Conservation (phyloP, 2,888 invertebrate species). For the Sisyra nigra region DNA sequence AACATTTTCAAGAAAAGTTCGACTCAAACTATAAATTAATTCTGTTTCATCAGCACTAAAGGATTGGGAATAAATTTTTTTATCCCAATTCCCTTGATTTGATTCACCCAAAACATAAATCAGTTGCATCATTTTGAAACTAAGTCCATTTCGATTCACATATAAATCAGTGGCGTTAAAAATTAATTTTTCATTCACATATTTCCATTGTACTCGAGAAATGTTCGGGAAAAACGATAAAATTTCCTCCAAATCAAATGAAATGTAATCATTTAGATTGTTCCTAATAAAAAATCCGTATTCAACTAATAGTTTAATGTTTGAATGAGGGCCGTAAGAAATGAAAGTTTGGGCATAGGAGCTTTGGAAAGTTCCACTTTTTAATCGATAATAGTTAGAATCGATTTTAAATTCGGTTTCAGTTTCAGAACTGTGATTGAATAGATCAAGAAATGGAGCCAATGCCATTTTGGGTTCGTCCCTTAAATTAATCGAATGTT, state of each 20-base stretch:
- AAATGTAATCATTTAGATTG: slow-evolving; percentile 52
- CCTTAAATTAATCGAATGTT: slow-evolving; percentile 23
- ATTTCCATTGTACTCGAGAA: slow-evolving; percentile 30
- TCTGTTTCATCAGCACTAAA: neutral
- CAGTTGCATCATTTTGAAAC: slow-evolving; percentile 3
- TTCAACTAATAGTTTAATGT: slow-evolving; percentile 62
- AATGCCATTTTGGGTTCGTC: slow-evolving; percentile 54
- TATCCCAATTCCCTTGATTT: slow-evolving; percentile 1
- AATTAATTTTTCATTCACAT: slow-evolving; percentile 25
- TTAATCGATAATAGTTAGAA: neutral
- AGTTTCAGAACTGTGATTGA: slow-evolving; percentile 62
- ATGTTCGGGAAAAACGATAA: slow-evolving; percentile 13
- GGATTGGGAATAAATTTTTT: slow-evolving; percentile 2
- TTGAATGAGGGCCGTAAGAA: slow-evolving; percentile 73
- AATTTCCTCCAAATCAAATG: slow-evolving; percentile 39
- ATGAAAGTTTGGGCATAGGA: slow-evolving; percentile 70
- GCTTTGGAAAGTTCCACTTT: slow-evolving; percentile 26
- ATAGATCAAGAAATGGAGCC: slow-evolving; percentile 78
- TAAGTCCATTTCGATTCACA: slow-evolving; percentile 3
- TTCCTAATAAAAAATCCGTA: slow-evolving; percentile 67
- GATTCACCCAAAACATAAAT: slow-evolving; percentile 4
- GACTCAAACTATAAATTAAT: neutral
- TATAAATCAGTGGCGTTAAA: slow-evolving; percentile 5
- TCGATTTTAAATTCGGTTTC: slow-evolving; percentile 29
- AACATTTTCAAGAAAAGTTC: neutral